A percentile compares a stretch with the other conserved stretches of the same genome.
Conservation (phyloP, 2,888 invertebrate genomes). For the Agrilus mali region DNA sequence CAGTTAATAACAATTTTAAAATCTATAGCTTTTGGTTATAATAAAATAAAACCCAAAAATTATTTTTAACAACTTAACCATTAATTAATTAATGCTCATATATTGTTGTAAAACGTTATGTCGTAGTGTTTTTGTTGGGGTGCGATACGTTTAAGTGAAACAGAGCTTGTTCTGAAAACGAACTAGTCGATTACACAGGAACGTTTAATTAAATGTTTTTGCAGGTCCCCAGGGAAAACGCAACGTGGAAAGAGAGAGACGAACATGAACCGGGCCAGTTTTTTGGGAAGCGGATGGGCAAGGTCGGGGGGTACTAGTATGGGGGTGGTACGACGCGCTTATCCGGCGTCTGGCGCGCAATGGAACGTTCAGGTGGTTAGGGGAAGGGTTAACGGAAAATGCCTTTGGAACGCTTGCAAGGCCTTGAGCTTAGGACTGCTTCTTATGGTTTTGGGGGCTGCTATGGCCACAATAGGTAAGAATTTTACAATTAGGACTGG, state of each 20-base stretch:
- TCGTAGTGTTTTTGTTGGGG: too few species aligned
- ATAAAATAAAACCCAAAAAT: too few species aligned
- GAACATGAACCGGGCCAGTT: conserved; percentile 24
- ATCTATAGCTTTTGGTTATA: too few species aligned
- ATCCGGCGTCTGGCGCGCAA: conserved; percentile 69
- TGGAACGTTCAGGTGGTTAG: conserved; percentile 78
- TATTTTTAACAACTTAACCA: too few species aligned
- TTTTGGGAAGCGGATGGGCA: conserved; percentile 35
- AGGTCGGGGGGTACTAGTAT: conserved; percentile 27
- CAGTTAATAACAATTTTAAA: too few species aligned
- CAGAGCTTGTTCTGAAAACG: too few species aligned
- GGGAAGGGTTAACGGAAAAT: conserved; percentile 78
- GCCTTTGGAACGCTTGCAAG: conserved; percentile 89
- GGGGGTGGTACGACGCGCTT: conserved; percentile 49
- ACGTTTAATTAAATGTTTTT: too few species aligned
- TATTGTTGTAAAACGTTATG: too few species aligned
- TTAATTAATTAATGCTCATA: too few species aligned
- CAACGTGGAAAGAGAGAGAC: not conserved
- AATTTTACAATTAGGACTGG: conserved; percentile 7
- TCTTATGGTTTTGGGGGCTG: conserved; percentile 77
- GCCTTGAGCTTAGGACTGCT: conserved; percentile 79
- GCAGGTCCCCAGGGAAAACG: too few species aligned
- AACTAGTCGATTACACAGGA: too few species aligned
- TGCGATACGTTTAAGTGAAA: too few species aligned
- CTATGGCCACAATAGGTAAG: conserved; percentile 87